Percentiles rank a stretch among this genome's conserved stretches.
These are phyloP conservation scores for Hemitrygon akajei DNA, from an alignment of 2,797 vertebrate species.

Conservation along the genomic window DNA sequence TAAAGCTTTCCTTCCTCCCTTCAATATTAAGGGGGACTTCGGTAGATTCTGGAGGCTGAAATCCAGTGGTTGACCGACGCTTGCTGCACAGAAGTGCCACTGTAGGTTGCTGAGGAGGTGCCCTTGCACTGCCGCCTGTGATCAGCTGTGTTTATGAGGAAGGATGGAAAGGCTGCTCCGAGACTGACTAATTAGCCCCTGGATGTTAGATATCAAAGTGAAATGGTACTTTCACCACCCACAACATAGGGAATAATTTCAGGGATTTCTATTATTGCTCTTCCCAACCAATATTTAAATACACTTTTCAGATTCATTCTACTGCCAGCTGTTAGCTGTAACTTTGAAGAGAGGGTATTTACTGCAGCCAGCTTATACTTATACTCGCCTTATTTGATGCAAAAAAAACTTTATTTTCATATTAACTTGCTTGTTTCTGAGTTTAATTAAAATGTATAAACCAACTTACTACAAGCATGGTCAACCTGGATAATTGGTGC, in stretches of 20 bases:
- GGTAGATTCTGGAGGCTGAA: neutral
- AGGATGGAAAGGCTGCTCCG: neutral
- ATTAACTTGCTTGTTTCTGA: neutral
- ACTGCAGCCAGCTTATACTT: neutral
- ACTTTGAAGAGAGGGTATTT: neutral
- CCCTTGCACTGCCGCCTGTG: neutral
- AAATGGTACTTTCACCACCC: neutral
- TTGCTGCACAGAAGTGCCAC: neutral
- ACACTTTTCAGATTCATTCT: neutral
- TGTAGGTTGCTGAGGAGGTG: neutral
- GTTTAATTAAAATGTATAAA: neutral
- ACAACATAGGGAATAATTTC: neutral
- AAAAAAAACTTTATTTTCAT: neutral
- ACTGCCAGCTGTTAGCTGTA: neutral
- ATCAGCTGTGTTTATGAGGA: neutral
- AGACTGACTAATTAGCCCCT: neutral
- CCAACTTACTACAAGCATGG: neutral
- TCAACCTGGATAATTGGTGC: neutral
- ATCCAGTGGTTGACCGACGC: neutral
- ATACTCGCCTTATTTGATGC: neutral
- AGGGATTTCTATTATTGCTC: conserved; percentile 15
- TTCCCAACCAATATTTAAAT: conserved; percentile 16
- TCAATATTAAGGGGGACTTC: neutral
- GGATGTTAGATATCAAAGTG: neutral
- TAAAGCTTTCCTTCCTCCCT: neutral